Conservation (phyloP, 2,888 invertebrate genomes). For the Philaethria dido region DNA sequence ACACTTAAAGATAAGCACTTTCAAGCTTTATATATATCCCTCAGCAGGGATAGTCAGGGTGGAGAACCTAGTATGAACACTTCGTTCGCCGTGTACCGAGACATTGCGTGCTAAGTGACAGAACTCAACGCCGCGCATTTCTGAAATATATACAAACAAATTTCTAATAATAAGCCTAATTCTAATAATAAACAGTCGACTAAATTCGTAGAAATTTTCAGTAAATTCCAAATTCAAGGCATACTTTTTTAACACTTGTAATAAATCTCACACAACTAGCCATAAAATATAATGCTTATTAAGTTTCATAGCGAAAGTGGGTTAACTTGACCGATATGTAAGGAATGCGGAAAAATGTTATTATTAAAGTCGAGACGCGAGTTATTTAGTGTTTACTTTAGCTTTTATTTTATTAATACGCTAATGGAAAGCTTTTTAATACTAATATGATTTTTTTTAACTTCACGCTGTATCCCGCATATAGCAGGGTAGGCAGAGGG, state of each 20-base stretch:
- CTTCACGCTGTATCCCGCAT: too few species aligned
- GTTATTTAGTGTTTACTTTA: constrained; percentile 20
- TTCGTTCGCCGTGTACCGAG: too few species aligned
- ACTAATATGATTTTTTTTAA: neutral
- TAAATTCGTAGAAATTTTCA: neutral
- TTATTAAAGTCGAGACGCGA: constrained; percentile 27
- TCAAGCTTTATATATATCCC: too few species aligned
- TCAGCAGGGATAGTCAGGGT: too few species aligned
- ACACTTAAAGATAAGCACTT: too few species aligned
- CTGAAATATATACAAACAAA: too few species aligned
- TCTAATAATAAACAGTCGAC: neutral
- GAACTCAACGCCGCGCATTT: too few species aligned
- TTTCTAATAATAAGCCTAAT: neutral
- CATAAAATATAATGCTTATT: constrained; percentile 35
- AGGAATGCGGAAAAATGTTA: constrained; percentile 39
- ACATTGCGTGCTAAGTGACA: too few species aligned
- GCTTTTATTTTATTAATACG: neutral
- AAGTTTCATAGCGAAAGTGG: constrained; percentile 36
- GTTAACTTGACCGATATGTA: constrained; percentile 37
- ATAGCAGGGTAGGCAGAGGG: too few species aligned
- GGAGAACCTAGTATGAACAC: too few species aligned
- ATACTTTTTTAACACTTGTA: constrained; percentile 17
- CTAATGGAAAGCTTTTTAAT: neutral
- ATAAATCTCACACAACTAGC: constrained; percentile 33
- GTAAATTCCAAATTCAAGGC: constrained; percentile 18